A percentile compares a stretch with the other conserved stretches of the same genome.
These are phyloP conservation scores for Argyrosomus regius DNA, from an alignment of 2,797 vertebrate genomes.

Conservation along the genomic window DNA sequence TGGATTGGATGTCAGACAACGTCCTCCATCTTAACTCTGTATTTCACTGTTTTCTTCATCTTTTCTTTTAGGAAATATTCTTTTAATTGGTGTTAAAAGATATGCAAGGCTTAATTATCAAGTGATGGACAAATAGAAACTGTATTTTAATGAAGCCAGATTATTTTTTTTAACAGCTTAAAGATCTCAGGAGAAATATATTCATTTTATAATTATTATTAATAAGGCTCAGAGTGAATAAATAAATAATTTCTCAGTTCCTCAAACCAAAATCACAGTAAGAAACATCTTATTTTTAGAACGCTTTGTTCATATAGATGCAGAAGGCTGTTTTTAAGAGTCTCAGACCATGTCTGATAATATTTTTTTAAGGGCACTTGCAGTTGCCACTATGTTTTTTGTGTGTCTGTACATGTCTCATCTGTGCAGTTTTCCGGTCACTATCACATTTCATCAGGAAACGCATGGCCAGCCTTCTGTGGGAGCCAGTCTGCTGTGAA, in stretches of 20 bases:
- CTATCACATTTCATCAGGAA: slow-evolving; percentile 43
- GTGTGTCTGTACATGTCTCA: neutral
- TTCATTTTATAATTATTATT: neutral
- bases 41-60: no score
- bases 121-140: neutral
- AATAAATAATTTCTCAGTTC: neutral
- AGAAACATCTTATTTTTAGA: slow-evolving; percentile 36
- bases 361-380: neutral
- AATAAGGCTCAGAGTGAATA: neutral
- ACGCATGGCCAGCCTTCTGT: slow-evolving; percentile 28
- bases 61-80: neutral
- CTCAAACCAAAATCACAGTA: neutral
- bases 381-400: no score
- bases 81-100: neutral
- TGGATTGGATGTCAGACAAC: no score
- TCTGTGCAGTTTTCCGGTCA: slow-evolving; percentile 39
- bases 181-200: neutral
- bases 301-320: slow-evolving; percentile 3
- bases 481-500: slow-evolving; percentile 1
- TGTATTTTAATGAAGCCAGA: neutral
- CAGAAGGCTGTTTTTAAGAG: slow-evolving; percentile 1
- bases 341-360: neutral
- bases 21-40: no score
- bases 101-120: neutral
- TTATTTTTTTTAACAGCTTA: neutral